Evolutionary conservation across 2,888 invertebrate species (phyloP).

Genomic region (Meandrusa payeni): DNA sequence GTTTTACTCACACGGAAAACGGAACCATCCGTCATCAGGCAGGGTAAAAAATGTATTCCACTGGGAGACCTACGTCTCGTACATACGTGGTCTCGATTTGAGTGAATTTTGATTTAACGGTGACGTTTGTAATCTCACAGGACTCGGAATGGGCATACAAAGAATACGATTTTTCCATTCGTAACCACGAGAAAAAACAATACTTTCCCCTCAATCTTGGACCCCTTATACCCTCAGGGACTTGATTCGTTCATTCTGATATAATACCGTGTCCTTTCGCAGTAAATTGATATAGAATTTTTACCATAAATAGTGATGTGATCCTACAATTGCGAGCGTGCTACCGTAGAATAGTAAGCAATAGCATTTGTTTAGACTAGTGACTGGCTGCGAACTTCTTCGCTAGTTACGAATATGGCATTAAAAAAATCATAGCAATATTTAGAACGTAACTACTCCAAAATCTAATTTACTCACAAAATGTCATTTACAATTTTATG

Average conservation of each 20-base stretch:
- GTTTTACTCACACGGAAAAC: too few species aligned
- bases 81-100: conserved; percentile 7
- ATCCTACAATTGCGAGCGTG: too few species aligned
- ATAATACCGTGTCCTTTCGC: too few species aligned
- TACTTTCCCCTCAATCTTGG: conserved; percentile 4
- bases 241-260: too few species aligned
- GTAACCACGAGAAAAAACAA: conserved; percentile 10
- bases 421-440: too few species aligned
- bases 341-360: too few species aligned
- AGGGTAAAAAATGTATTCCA: background rate
- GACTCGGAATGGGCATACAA: conserved; percentile 15
- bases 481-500: background rate
- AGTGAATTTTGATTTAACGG: conserved; percentile 18
- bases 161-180: conserved; percentile 18
- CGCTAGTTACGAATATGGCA: too few species aligned
- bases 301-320: background rate
- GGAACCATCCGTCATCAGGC: background rate
- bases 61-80: background rate
- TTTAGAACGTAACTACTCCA: too few species aligned
- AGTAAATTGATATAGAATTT: background rate
- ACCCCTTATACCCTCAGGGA: conserved; percentile 6
- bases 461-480: background rate
- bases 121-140: conserved; percentile 17
- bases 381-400: too few species aligned
- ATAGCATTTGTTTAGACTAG: too few species aligned